These are phyloP conservation scores for Apodemia mormo DNA, from an alignment of 2,888 invertebrate genomes.

Conservation along the genomic window DNA sequence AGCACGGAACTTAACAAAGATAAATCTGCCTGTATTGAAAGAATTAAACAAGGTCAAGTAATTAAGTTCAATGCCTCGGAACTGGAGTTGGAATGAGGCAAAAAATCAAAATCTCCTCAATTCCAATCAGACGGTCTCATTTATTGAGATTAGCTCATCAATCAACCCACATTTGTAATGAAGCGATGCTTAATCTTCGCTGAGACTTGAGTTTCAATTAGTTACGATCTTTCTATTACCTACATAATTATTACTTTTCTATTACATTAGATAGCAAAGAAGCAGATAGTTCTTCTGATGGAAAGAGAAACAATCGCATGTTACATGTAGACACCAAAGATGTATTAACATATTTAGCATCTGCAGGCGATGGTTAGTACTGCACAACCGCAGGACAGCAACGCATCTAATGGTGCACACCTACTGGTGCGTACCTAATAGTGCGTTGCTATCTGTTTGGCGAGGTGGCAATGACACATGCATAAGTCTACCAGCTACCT, in stretches of 20 bases:
- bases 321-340: too few species aligned
- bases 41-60: neutral
- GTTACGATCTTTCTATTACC: neutral
- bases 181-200: neutral
- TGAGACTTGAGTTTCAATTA: neutral
- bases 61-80: neutral
- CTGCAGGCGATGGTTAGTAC: neutral
- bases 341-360: too few species aligned
- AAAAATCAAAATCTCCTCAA: neutral
- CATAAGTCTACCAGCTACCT: too few species aligned
- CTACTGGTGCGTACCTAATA: too few species aligned
- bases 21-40: neutral
- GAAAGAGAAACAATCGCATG: too few species aligned
- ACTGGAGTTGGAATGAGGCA: neutral
- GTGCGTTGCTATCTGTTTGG: too few species aligned
- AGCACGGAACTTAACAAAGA: neutral
- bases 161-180: conserved; percentile 1
- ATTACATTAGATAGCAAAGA: too few species aligned
- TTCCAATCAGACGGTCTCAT: neutral
- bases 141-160: conserved; percentile 4
- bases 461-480: too few species aligned
- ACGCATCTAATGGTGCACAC: too few species aligned
- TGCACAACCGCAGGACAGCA: too few species aligned
- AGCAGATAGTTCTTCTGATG: too few species aligned
- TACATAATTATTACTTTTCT: neutral